These are phyloP conservation scores for Miltochrista miniata DNA, from an alignment of 2,888 invertebrate genomes.

Conservation along the genomic window DNA sequence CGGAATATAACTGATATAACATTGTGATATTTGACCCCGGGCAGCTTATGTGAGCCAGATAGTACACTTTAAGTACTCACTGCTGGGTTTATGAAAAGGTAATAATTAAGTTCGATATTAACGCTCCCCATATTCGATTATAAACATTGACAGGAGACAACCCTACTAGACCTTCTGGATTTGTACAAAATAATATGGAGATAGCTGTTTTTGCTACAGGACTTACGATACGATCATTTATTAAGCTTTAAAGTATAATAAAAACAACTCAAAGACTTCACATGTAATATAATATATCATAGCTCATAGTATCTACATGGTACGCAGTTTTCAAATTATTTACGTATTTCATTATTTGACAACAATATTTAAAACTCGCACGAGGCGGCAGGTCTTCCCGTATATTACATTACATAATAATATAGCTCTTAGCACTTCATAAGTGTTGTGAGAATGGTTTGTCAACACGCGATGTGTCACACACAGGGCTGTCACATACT, in stretches of 20 bases:
- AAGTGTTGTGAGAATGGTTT: constrained; percentile 40
- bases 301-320: no score
- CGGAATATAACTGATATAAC: neutral
- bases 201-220: no score
- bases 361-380: constrained; percentile 33
- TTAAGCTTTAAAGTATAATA: no score
- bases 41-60: no score
- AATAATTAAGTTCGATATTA: no score
- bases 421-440: constrained; percentile 51
- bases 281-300: constrained; percentile 18
- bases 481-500: constrained; percentile 11
- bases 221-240: no score
- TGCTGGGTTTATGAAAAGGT: no score
- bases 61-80: no score
- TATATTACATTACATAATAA: constrained; percentile 6
- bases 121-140: no score
- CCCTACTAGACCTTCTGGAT: no score
- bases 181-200: no score
- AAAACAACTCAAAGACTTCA: neutral
- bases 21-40: neutral
- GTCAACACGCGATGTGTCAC: constrained; percentile 38
- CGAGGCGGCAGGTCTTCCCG: constrained; percentile 22
- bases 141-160: neutral
- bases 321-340: constrained; percentile 21
- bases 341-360: constrained; percentile 20